Conservation (phyloP, 2,888 invertebrate species). For the Volucella inanis region DNA sequence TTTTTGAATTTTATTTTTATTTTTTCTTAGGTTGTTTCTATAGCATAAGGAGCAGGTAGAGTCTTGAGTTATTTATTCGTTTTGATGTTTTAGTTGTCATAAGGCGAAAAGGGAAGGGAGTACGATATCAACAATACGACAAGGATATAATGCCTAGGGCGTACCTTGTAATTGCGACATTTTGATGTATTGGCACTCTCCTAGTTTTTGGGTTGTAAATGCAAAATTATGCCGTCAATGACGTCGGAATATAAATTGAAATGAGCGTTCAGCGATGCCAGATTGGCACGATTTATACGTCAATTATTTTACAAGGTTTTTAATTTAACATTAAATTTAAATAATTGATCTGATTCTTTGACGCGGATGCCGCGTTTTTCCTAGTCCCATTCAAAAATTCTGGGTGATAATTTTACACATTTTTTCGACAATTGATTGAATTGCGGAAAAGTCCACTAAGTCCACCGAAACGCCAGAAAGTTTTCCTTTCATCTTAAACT, state of each 20-base stretch:
- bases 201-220: conserved; percentile 36
- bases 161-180: conserved; percentile 42
- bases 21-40: not conserved
- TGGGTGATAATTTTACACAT: not conserved
- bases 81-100: conserved; percentile 3
- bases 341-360: not conserved
- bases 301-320: too few species aligned
- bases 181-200: conserved; percentile 55
- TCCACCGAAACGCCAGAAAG: too few species aligned
- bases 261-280: not conserved
- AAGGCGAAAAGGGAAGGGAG: not conserved
- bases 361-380: not conserved
- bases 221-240: conserved; percentile 38
- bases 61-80: conserved; percentile 4
- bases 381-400: not conserved
- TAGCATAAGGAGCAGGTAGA: not conserved
- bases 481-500: too few species aligned
- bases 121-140: not conserved
- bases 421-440: too few species aligned
- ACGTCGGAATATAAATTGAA: not conserved
- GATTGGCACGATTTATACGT: too few species aligned
- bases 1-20: conserved; percentile 27
- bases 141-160: conserved; percentile 5
- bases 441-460: too few species aligned
- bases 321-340: too few species aligned